These are phyloP conservation scores for Desmodus rotundus DNA, from an alignment of 2,113 vertebrate species.

Conservation along the genomic window DNA sequence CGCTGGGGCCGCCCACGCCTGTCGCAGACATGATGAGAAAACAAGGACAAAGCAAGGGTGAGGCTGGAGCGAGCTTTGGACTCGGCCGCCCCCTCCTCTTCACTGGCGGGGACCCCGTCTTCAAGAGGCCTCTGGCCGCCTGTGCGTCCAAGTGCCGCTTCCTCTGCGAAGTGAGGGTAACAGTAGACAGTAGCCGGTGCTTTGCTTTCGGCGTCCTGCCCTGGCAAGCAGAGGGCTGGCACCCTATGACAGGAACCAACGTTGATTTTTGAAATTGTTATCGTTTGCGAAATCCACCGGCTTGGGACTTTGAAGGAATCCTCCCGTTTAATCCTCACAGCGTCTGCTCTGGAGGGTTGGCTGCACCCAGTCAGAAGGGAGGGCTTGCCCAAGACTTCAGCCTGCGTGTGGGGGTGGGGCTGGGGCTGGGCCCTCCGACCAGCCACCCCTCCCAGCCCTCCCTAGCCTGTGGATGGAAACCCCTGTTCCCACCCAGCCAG, in stretches of 20 bases:
- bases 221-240: slow-evolving; percentile 31
- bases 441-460: rapidly evolving
- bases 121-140: rapidly evolving
- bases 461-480: background rate
- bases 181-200: background rate
- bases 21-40: rapidly evolving
- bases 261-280: slow-evolving; percentile 29
- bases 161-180: rapidly evolving
- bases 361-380: background rate
- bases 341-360: rapidly evolving
- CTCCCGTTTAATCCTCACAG: background rate
- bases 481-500: background rate
- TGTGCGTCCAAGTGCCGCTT: rapidly evolving
- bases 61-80: rapidly evolving
- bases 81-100: rapidly evolving
- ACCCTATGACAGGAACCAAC: background rate
- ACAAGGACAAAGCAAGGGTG: rapidly evolving
- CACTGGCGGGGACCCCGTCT: rapidly evolving
- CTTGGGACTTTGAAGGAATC: background rate
- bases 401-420: rapidly evolving
- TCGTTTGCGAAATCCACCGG: slow-evolving; percentile 25
- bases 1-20: rapidly evolving
- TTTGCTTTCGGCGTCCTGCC: slow-evolving; percentile 12
- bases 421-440: background rate
- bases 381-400: background rate